phyloP scores from a whole-genome alignment of 2,113 vertebrate genomes.

The Zapornia atra region DNA sequence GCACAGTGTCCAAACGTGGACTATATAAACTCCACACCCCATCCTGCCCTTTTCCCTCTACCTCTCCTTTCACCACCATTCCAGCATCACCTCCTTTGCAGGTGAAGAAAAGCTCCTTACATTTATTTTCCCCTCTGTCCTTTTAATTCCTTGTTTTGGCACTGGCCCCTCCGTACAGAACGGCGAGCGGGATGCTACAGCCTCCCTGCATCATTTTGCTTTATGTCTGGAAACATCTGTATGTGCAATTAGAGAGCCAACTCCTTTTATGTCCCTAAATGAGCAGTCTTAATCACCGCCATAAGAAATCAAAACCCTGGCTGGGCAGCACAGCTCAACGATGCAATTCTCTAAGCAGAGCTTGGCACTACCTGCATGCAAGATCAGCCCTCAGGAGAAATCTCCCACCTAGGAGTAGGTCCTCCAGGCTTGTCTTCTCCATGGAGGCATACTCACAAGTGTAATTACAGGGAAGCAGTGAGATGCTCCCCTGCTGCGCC shows the following conservation, averaged over 20 bases:
- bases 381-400: not conserved
- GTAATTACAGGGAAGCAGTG: slow-evolving; percentile 25
- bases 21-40: not conserved
- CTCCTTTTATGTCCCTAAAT: slow-evolving; percentile 63
- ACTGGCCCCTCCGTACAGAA: not conserved
- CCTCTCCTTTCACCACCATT: not conserved
- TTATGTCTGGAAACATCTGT: slow-evolving; percentile 60
- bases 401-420: not conserved
- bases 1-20: not conserved
- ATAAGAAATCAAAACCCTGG: slow-evolving; percentile 39
- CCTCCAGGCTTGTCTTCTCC: not conserved
- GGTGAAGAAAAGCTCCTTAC: not conserved
- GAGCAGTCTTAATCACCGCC: slow-evolving; percentile 40
- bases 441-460: not conserved
- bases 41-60: not conserved
- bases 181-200: not conserved
- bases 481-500: not conserved
- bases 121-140: not conserved
- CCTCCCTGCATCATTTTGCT: slow-evolving; percentile 38
- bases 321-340: not conserved
- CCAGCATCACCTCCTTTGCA: not conserved
- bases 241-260: slow-evolving; percentile 39
- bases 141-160: slow-evolving; percentile 1
- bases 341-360: not conserved
- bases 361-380: not conserved